Base-by-base conservation (phyloP, 2,113 vertebrate species). In the Sitta europaea region DNA sequence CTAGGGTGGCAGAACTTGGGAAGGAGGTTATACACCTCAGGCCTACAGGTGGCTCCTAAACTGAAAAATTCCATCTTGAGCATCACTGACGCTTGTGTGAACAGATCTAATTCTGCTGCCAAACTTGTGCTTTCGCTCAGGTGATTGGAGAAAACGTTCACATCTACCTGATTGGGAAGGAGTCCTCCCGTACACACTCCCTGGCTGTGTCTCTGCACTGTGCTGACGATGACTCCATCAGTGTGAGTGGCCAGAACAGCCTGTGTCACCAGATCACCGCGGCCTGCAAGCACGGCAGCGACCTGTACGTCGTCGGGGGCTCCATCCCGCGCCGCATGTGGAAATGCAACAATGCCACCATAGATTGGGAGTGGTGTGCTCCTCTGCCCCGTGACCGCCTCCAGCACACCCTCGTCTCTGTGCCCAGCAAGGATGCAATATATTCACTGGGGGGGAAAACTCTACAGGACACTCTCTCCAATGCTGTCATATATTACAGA, bases 291-390 rank as follows among this genome's bases (percentile, higher is more conserved):
- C 99, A 99, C 0, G 99, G 99, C 0, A 98, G 98, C 0, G 99
- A 99, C 98, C 98, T 99, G 11, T 99, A 99, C 0, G 99, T 99
- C 9, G 99, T 99, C 2, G 99, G 99, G 6, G 99, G 99, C 35
- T 99, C 99, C 74, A 99, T 99, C 58, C 99, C 99, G 4, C 98
- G 99, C 2, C 99, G 99, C 91, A 99, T 99, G 99, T 99, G 99
- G 99, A 99, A 99, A 89, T 99, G 99, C 97, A 99, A 99, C 98
- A 99, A 99, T 53, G 99, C 99, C 2, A 99, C 99, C 0, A 99
- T 99, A 98, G 99, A 99, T 98, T 99, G 99, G 99, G 99, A 99
- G 87, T 98, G 99, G 95, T 99, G 99, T 22, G 99, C 99, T 10
- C 99, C 99, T 12, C 97, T 99, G 88, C 99, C 99, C 29, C 98